phyloP scores from a whole-genome alignment of 92 coral and sea anemone species.

The Isaurus tuberculatus region DNA sequence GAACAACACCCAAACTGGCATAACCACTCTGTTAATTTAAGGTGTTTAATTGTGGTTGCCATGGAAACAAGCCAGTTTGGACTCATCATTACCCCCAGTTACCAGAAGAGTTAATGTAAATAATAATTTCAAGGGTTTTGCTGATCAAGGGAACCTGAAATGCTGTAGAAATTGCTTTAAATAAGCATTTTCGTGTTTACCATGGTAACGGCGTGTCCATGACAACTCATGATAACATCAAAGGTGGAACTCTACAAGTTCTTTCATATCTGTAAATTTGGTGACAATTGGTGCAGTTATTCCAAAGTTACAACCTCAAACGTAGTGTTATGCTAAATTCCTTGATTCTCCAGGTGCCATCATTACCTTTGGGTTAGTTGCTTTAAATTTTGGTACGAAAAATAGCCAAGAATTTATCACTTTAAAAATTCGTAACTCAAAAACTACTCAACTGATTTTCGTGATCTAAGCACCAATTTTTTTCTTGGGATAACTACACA shows the following conservation, averaged over 20 bases:
- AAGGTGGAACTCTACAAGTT: slow-evolving; percentile 14
- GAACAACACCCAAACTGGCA: not conserved
- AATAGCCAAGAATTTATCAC: slow-evolving; percentile 24
- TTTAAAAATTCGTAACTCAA: slow-evolving; percentile 14
- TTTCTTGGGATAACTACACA: not conserved
- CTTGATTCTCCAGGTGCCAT: slow-evolving; percentile 17
- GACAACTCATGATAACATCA: slow-evolving; percentile 15
- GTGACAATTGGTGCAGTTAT: slow-evolving; percentile 16
- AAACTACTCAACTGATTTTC: slow-evolving; percentile 16
- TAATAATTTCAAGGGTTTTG: slow-evolving; percentile 6
- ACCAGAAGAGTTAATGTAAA: slow-evolving; percentile 13
- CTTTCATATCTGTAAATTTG: slow-evolving; percentile 16
- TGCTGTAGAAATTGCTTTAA: not conserved
- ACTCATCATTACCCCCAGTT: not conserved
- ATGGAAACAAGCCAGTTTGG: slow-evolving; percentile 24
- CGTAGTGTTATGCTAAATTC: slow-evolving; percentile 17
- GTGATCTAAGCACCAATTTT: slow-evolving; percentile 16
- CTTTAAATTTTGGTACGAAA: slow-evolving; percentile 14
- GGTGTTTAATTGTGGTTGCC: slow-evolving; percentile 16
- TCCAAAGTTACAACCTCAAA: slow-evolving; percentile 30
- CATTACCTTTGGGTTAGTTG: slow-evolving; percentile 23
- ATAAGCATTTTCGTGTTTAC: slow-evolving; percentile 3
- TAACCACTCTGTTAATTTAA: not conserved
- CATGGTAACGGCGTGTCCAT: slow-evolving; percentile 32
- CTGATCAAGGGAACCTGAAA: slow-evolving; percentile 4